Percentiles rank a stretch among this genome's conserved stretches.
Evolutionary conservation across 2,888 invertebrate genomes (phyloP).

Genomic region (Agrochola lota): DNA sequence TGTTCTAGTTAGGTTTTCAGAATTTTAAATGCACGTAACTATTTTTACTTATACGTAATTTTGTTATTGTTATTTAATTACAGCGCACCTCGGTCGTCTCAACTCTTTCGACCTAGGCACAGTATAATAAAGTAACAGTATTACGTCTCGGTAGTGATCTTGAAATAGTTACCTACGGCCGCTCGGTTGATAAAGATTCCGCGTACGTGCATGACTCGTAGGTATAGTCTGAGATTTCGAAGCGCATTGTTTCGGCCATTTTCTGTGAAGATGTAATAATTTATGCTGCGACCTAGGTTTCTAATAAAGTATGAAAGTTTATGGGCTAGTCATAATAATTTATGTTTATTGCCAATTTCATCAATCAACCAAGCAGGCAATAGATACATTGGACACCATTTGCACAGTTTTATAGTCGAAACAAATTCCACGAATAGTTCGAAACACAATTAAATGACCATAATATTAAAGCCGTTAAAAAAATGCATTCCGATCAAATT

Average conservation of each 20-base stretch:
- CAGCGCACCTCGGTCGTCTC: too few relatives aligned
- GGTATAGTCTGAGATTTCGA: too few relatives aligned
- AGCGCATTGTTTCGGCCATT: too few relatives aligned
- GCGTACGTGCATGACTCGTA: too few relatives aligned
- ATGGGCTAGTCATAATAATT: neutral
- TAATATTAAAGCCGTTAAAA: conserved; percentile 13
- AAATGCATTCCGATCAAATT: neutral
- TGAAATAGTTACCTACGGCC: too few relatives aligned
- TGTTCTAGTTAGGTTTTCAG: neutral
- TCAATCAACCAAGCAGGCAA: too few relatives aligned
- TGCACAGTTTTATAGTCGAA: neutral
- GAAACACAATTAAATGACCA: neutral
- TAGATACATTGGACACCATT: neutral
- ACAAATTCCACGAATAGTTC: neutral
- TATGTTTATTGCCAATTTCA: neutral
- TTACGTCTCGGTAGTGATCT: too few relatives aligned
- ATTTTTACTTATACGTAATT: too few relatives aligned
- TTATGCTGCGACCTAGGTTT: neutral
- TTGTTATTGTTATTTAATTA: too few relatives aligned
- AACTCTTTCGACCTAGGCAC: neutral
- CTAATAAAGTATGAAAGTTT: neutral
- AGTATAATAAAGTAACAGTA: too few relatives aligned
- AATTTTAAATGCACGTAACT: neutral
- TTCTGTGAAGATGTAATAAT: too few relatives aligned
- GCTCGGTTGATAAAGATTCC: too few relatives aligned